Percentiles rank a stretch among this genome's conserved stretches.
Conservation (phyloP, 1,140 invertebrate genomes). For the Drosophila guanche region DNA sequence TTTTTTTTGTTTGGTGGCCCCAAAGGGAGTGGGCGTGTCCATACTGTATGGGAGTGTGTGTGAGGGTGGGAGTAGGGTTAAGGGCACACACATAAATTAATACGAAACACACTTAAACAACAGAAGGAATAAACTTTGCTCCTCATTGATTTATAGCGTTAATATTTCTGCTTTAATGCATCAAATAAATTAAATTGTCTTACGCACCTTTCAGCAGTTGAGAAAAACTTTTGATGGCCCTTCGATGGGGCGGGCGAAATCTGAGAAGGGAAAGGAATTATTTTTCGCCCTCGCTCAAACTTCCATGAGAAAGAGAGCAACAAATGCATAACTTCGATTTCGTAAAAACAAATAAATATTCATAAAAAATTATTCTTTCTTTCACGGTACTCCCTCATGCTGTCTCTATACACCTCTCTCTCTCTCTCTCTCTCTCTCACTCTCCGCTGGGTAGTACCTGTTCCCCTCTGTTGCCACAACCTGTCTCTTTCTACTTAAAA, state of each 20-base stretch:
- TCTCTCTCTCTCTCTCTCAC: too few species aligned
- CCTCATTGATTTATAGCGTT: slow-evolving; percentile 78
- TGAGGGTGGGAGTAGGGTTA: slow-evolving; percentile 15
- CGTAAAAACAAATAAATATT: slow-evolving; percentile 79
- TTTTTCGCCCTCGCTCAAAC: not conserved
- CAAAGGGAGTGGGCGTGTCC: slow-evolving; percentile 9
- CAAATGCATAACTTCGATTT: slow-evolving; percentile 81
- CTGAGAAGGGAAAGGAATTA: slow-evolving; percentile 11
- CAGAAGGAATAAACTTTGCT: slow-evolving; percentile 36
- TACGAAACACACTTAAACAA: slow-evolving; percentile 53
- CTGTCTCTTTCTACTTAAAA: not conserved
- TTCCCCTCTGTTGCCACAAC: not conserved
- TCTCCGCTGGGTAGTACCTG: not conserved
- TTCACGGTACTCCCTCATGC: slow-evolving; percentile 27
- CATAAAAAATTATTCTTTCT: slow-evolving; percentile 69
- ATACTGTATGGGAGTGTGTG: not conserved
- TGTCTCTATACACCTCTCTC: too few species aligned
- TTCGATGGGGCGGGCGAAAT: slow-evolving; percentile 3
- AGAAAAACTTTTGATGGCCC: slow-evolving; percentile 64
- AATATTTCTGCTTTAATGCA: slow-evolving; percentile 81
- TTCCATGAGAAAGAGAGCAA: slow-evolving; percentile 23
- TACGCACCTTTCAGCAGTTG: slow-evolving; percentile 70
- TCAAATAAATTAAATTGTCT: slow-evolving; percentile 83
- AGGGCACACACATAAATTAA: slow-evolving; percentile 71
- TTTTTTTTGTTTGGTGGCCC: slow-evolving; percentile 11